Conservation (phyloP, 2,797 vertebrate species). For the Arnoldichthys spilopterus region DNA sequence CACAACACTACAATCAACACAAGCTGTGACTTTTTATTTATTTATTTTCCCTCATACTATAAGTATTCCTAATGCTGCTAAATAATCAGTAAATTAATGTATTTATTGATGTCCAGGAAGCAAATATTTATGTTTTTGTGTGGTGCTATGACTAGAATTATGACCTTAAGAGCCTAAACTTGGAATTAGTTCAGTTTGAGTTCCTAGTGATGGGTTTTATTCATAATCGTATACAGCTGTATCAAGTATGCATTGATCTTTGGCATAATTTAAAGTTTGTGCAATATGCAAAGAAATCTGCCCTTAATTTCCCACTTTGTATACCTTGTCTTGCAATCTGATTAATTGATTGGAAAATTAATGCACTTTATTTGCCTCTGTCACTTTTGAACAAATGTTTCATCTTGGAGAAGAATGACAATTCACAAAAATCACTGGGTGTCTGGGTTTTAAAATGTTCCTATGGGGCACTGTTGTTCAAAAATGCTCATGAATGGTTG, state of each 20-base stretch:
- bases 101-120: slow-evolving; percentile 51
- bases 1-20: too few relatives aligned
- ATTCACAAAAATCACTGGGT: not conserved
- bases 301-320: not conserved
- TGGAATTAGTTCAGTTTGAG: not conserved
- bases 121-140: slow-evolving; percentile 57
- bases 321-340: not conserved
- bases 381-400: slow-evolving; percentile 51
- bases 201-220: not conserved
- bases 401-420: slow-evolving; percentile 32
- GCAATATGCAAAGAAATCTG: not conserved
- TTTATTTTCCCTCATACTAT: not conserved
- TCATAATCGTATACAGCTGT: not conserved
- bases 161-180: slow-evolving; percentile 3
- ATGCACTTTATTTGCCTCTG: slow-evolving; percentile 78
- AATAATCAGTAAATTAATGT: slow-evolving; percentile 12
- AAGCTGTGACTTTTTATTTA: slow-evolving; percentile 4
- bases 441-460: not conserved
- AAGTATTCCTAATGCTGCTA: slow-evolving; percentile 30
- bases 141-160: slow-evolving; percentile 31
- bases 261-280: not conserved
- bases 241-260: not conserved
- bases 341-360: slow-evolving; percentile 39
- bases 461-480: slow-evolving; percentile 38
- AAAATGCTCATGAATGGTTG: slow-evolving; percentile 12